Base-by-base conservation (phyloP, 2,113 vertebrate genomes). In the Suricata suricatta region DNA sequence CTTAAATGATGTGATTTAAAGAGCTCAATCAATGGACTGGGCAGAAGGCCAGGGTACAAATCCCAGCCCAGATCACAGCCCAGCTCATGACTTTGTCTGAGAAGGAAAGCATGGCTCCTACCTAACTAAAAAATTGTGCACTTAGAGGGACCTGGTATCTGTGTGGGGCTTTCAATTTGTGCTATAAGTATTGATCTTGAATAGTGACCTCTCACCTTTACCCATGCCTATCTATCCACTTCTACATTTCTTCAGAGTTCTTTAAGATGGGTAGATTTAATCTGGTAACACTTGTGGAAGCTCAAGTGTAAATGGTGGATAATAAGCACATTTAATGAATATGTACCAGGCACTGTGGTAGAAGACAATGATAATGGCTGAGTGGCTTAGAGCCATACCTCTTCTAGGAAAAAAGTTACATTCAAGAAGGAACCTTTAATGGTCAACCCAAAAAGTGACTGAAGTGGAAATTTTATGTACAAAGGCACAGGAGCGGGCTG, bases 1-100 rank as follows among this genome's bases (percentile, higher is more conserved):
- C 88, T 97, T 95, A 96, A 96, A 90, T 86, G 64, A 97, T 95
- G 27, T 1, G 38, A 96, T 97, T 96, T 97, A 93, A 98, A 88
- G 77, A 95, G 90, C 72, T 85, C 87, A 94, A 95, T 91, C 50
- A 54, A 93, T 93, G 84, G 44, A 14, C 60, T 94, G 77, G 92
- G 94, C 68, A 71, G 41, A 86, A 84, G 63, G 86, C 91, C 88
- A 98, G 79, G 69, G 72, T 3, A 7, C 92, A 93, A 95, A 90
- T 97, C 79, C 64, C 64, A 93, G 41, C 35, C n/a, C 86, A 96
- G 93, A 88, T 92, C 38, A 35, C n/a, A 90, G 60, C 44, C 80
- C 33, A 77, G 54, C 27, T 69, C 57, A 92, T 31, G 41, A 74
- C 50, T 85, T 94, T n/a, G 21, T 89, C 29, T 72, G 68, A 92